Conservation (phyloP, 2,797 vertebrate species). For the Sebastes baramenuke region DNA sequence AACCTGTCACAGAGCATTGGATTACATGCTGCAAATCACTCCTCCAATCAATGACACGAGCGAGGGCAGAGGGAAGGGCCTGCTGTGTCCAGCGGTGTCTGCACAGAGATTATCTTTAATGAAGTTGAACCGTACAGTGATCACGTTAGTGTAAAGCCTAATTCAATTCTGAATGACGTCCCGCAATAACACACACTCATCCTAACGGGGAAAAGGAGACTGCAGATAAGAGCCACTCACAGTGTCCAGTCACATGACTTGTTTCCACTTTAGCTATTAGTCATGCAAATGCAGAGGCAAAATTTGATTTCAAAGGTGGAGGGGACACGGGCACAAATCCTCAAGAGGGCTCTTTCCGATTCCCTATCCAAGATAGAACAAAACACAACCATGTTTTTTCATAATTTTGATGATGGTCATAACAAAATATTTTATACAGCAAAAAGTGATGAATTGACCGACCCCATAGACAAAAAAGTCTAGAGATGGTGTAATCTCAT, state of each 20-base stretch:
- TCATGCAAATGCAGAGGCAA: neutral
- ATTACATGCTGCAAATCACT: slow-evolving; percentile 78
- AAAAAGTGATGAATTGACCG: neutral
- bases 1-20: slow-evolving; percentile 77
- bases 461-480: neutral
- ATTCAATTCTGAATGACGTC: slow-evolving; percentile 54
- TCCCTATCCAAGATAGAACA: no score
- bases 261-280: slow-evolving; percentile 5
- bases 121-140: slow-evolving; percentile 71
- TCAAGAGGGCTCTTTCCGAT: no score
- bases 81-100: slow-evolving; percentile 10
- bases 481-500: neutral
- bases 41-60: slow-evolving; percentile 69
- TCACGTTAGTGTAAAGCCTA: slow-evolving; percentile 65
- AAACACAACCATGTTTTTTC: neutral
- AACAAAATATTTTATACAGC: neutral
- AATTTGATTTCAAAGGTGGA: neutral
- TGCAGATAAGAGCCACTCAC: slow-evolving; percentile 24
- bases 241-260: neutral
- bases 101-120: slow-evolving; percentile 69
- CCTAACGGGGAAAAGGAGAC: slow-evolving; percentile 4
- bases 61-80: slow-evolving; percentile 22
- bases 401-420: neutral
- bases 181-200: slow-evolving; percentile 17
- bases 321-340: no score